A percentile compares a stretch with the other conserved stretches of the same genome.
Conservation (phyloP, 2,113 vertebrate species). For the Ivindomyrus marchei region DNA sequence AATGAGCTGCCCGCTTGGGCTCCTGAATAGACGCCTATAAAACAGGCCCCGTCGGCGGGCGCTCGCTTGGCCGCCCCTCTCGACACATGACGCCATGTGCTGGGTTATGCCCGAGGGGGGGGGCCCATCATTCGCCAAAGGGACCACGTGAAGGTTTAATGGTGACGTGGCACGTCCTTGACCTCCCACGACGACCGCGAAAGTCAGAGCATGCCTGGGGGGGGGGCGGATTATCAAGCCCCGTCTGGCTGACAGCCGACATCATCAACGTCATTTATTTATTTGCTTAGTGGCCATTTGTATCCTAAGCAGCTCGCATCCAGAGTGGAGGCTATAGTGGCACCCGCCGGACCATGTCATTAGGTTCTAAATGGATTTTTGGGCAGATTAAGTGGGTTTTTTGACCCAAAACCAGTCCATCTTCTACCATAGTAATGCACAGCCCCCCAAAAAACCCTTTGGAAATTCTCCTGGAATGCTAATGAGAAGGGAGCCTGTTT, state of each 20-base stretch:
- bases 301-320: background rate
- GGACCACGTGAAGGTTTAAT: background rate
- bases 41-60: background rate
- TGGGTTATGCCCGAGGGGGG: background rate
- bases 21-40: background rate
- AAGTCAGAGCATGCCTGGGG: background rate
- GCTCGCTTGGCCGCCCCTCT: background rate
- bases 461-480: background rate
- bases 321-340: background rate
- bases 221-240: background rate
- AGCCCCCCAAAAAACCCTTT: background rate
- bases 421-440: background rate
- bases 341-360: background rate
- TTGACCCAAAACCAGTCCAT: background rate
- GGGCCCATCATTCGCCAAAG: background rate
- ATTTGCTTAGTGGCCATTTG: background rate
- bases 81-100: background rate
- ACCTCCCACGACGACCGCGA: background rate
- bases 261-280: background rate
- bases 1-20: background rate
- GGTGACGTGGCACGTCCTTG: background rate
- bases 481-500: background rate
- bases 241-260: background rate
- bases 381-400: background rate
- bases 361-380: conserved; percentile 1